phyloP scores from a whole-genome alignment of 1,140 invertebrate genomes.

The honey bee (Apis mellifera) region DNA sequence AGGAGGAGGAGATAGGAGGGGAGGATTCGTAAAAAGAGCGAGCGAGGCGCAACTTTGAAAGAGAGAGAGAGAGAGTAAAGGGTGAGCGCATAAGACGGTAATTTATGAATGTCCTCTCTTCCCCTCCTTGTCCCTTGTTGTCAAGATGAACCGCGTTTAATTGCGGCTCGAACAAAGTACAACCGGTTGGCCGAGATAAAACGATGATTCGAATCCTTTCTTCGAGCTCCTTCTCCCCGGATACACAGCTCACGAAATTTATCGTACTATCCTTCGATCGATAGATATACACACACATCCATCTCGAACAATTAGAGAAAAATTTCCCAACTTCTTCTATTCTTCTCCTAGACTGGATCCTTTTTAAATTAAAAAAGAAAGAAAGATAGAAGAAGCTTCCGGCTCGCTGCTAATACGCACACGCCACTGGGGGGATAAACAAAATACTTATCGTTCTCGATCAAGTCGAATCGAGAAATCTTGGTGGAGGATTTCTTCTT shows the following conservation, averaged over 20 bases:
- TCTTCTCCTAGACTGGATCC: too few relatives aligned
- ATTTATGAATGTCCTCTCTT: conserved; percentile 7
- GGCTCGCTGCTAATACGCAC: too few relatives aligned
- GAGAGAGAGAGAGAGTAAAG: neutral
- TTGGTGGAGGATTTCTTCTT: neutral
- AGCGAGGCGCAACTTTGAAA: neutral
- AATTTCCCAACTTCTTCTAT: too few relatives aligned
- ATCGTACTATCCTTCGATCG: neutral
- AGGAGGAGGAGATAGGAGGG: neutral
- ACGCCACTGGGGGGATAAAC: too few relatives aligned
- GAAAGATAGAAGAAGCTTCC: too few relatives aligned
- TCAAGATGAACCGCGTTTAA: conserved; percentile 13
- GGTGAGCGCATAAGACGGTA: neutral
- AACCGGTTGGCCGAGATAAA: conserved; percentile 11
- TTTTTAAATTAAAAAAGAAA: too few relatives aligned
- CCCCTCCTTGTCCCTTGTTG: too few relatives aligned
- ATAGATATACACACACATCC: too few relatives aligned
- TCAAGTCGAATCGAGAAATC: neutral
- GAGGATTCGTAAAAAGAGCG: neutral
- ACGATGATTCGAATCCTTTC: neutral
- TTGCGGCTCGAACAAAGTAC: conserved; percentile 1
- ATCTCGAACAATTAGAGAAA: too few relatives aligned
- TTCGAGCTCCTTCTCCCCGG: too few relatives aligned
- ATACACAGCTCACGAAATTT: neutral
- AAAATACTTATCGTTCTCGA: too few relatives aligned